Conservation (phyloP, 2,797 vertebrate genomes). For the Pygocentrus nattereri region DNA sequence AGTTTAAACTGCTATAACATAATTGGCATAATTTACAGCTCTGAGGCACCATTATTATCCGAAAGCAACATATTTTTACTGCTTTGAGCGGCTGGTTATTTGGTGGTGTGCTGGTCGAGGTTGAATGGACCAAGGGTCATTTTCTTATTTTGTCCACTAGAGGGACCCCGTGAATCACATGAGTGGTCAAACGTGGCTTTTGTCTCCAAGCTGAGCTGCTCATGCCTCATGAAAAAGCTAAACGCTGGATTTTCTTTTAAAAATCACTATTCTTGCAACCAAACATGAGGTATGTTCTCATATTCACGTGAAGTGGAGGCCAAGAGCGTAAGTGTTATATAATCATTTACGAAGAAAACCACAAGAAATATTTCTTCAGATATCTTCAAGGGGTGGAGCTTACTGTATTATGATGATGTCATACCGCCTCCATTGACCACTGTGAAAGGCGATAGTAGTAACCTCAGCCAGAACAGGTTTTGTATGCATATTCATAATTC, state of each 20-base stretch:
- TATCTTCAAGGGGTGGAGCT: slow-evolving; percentile 6
- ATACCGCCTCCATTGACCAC: not conserved
- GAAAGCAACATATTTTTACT: too few relatives aligned
- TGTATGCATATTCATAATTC: not conserved
- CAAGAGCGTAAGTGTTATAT: not conserved
- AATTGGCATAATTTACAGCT: too few relatives aligned
- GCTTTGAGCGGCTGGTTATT: not conserved
- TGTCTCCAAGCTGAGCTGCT: slow-evolving; percentile 13
- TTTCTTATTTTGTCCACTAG: slow-evolving; percentile 55
- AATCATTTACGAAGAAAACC: not conserved
- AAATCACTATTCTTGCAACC: too few relatives aligned
- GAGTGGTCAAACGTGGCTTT: not conserved
- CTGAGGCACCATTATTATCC: too few relatives aligned
- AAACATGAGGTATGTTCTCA: not conserved
- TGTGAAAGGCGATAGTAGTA: not conserved
- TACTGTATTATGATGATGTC: slow-evolving; percentile 46
- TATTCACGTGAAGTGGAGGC: not conserved
- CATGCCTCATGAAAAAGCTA: not conserved
- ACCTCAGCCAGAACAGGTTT: not conserved
- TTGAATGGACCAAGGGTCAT: not conserved
- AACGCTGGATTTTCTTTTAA: not conserved
- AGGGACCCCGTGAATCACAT: slow-evolving; percentile 66
- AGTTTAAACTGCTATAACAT: too few relatives aligned
- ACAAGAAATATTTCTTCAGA: not conserved
- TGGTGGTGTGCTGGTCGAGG: not conserved